A percentile compares a stretch with the other conserved stretches of the same genome.
Evolutionary conservation across 2,888 invertebrate species (phyloP).

Genomic region (Drosophila subquinaria): DNA sequence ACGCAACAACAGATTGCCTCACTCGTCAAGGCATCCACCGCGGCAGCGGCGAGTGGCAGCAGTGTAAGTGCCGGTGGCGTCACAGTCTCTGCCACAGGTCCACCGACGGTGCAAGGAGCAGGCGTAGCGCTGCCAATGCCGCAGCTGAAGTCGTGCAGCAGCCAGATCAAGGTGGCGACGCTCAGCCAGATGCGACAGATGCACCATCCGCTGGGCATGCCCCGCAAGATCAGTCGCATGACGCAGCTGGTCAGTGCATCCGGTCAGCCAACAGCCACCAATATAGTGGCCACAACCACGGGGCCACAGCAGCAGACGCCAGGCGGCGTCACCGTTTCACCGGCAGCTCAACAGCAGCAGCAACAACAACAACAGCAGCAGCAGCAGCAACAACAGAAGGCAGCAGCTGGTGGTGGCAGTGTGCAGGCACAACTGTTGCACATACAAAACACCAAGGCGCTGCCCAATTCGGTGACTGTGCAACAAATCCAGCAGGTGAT

Average conservation of each 20-base stretch:
- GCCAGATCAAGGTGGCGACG: constrained; percentile 86
- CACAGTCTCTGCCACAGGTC: constrained; percentile 79
- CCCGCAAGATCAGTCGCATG: constrained; percentile 88
- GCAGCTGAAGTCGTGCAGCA: constrained; percentile 85
- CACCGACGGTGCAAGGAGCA: constrained; percentile 70
- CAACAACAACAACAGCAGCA: constrained; percentile 65
- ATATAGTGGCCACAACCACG: constrained; percentile 60
- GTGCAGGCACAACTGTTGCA: constrained; percentile 89
- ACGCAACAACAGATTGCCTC: constrained; percentile 84
- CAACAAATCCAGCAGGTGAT: constrained; percentile 92
- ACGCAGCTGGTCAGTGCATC: constrained; percentile 86
- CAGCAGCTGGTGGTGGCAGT: constrained; percentile 85
- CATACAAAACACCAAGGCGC: constrained; percentile 88
- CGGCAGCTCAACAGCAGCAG: constrained; percentile 54
- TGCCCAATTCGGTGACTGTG: constrained; percentile 89
- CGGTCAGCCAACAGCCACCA: constrained; percentile 72
- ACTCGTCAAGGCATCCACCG: constrained; percentile 85
- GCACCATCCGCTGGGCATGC: constrained; percentile 87
- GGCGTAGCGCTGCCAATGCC: constrained; percentile 80
- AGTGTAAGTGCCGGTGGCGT: constrained; percentile 75
- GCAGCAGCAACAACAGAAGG: constrained; percentile 76
- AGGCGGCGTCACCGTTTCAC: constrained; percentile 58
- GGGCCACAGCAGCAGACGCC: constrained; percentile 61
- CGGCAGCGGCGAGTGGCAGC: constrained; percentile 79
- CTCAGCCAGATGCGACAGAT: constrained; percentile 89